A percentile compares a stretch with the other conserved stretches of the same genome.
These are phyloP conservation scores for Nilaparvata lugens DNA, from an alignment of 1,140 invertebrate species.

Conservation along the genomic window DNA sequence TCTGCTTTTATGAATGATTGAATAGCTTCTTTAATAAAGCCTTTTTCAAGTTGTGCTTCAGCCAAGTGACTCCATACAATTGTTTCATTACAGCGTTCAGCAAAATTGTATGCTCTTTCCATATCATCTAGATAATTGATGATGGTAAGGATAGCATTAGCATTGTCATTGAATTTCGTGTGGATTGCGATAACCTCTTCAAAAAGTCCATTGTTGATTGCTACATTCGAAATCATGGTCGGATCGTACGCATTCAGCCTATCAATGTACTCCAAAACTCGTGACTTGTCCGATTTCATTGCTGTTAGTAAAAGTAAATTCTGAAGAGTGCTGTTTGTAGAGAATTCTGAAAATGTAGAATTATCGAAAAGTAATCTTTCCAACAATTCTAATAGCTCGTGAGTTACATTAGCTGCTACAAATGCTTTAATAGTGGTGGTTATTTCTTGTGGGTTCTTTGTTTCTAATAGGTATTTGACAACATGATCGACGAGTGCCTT, in stretches of 20 bases:
- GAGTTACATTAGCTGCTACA: constrained; percentile 98
- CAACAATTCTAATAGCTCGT: constrained; percentile 96
- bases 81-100: constrained; percentile 96
- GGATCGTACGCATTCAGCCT: constrained; percentile 98
- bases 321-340: constrained; percentile 80
- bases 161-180: constrained; percentile 99
- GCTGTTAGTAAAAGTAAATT: constrained; percentile 71
- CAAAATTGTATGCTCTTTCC: constrained; percentile 97
- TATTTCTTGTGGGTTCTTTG: constrained; percentile 97
- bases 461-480: constrained; percentile 94
- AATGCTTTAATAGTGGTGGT: constrained; percentile 99
- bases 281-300: constrained; percentile 92
- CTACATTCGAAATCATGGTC: constrained; percentile 98
- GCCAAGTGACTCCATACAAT: constrained; percentile 97
- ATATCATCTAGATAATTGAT: constrained; percentile 96
- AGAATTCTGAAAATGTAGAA: constrained; percentile 87
- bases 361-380: constrained; percentile 99
- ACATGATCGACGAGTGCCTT: constrained; percentile 96
- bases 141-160: constrained; percentile 94
- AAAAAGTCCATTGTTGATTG: constrained; percentile 92
- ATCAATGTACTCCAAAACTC: constrained; percentile 96
- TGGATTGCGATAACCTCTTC: constrained; percentile 99
- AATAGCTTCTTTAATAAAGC: constrained; percentile 94
- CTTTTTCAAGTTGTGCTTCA: constrained; percentile 87
- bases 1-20: constrained; percentile 99